Conservation (phyloP, 2,113 vertebrate genomes). For the Elephantulus edwardii region DNA sequence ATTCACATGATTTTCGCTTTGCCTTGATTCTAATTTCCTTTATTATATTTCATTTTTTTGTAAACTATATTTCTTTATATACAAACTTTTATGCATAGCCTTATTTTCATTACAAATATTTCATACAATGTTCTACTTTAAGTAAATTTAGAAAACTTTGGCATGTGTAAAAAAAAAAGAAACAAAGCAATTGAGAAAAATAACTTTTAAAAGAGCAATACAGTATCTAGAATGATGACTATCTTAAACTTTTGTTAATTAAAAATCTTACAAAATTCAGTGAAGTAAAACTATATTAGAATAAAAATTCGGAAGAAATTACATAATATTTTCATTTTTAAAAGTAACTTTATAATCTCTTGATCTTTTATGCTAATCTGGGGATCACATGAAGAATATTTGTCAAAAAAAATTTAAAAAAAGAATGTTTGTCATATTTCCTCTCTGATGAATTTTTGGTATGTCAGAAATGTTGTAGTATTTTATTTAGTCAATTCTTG, state of each 20-base stretch:
- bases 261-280: background rate
- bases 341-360: background rate
- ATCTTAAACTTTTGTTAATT: background rate
- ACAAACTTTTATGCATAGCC: background rate
- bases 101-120: background rate
- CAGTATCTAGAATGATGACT: background rate
- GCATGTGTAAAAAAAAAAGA: background rate
- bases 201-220: background rate
- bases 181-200: background rate
- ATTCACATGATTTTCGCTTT: conserved; percentile 14
- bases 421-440: background rate
- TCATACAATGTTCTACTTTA: background rate
- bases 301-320: background rate
- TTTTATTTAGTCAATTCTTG: conserved; percentile 37
- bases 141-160: background rate
- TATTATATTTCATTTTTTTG: background rate
- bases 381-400: background rate
- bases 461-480: background rate
- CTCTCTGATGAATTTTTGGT: background rate
- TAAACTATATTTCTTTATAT: background rate
- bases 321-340: background rate
- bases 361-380: background rate
- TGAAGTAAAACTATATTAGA: background rate
- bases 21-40: background rate
- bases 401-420: too few relatives aligned